Evolutionary conservation across 1,140 invertebrate genomes (phyloP).

Genomic region (Caenorhabditis remanei): DNA sequence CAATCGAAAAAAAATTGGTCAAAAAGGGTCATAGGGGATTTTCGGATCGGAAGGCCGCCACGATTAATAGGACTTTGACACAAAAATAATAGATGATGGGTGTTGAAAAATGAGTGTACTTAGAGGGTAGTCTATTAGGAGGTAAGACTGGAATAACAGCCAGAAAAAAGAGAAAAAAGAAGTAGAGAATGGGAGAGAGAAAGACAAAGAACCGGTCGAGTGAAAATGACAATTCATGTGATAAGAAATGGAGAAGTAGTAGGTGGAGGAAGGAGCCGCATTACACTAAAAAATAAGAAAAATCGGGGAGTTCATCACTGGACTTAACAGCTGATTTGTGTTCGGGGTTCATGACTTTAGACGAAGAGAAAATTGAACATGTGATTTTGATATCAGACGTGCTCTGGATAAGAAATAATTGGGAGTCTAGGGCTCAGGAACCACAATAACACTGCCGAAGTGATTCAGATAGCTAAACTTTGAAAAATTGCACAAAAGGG

Average conservation of each 20-base stretch:
- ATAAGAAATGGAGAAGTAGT: not conserved
- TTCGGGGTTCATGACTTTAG: not conserved
- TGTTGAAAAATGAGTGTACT: not conserved
- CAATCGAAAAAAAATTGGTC: not conserved
- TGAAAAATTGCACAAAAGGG: too few relatives aligned
- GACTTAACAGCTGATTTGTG: conserved; percentile 25
- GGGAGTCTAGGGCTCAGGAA: not conserved
- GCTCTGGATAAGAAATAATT: not conserved
- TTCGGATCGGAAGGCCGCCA: not conserved
- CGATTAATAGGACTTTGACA: not conserved
- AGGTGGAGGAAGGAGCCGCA: not conserved
- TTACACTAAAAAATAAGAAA: conserved; percentile 21
- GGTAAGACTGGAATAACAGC: too few relatives aligned
- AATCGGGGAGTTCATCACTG: not conserved
- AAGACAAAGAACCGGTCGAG: conserved; percentile 15
- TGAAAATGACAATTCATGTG: conserved; percentile 34
- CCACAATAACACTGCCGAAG: too few relatives aligned
- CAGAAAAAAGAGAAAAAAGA: not conserved
- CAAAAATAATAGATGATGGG: not conserved
- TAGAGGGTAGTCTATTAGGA: not conserved
- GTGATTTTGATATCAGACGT: conserved; percentile 18
- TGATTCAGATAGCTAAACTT: too few relatives aligned
- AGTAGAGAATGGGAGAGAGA: not conserved
- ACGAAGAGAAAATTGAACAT: not conserved
- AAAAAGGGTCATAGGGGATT: not conserved